These are phyloP conservation scores for Ctenosaura bakeri DNA, from an alignment of 2,797 vertebrate species.

Conservation along the genomic window DNA sequence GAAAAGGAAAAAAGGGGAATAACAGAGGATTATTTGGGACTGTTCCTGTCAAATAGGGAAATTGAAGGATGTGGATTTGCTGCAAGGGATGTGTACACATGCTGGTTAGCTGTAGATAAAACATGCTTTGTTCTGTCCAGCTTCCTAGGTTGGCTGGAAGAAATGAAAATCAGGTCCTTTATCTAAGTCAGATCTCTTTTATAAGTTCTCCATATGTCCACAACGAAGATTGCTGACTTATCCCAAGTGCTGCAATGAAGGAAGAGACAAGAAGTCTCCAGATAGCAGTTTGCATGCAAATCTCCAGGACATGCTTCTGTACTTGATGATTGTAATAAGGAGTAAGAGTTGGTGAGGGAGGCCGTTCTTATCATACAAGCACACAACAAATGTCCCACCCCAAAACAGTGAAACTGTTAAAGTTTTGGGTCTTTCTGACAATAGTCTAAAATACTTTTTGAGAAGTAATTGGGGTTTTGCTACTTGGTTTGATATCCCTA, in stretches of 20 bases:
- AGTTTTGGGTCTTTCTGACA: conserved; percentile 35
- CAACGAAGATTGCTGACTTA: background rate
- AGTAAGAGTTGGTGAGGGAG: background rate
- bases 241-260: background rate
- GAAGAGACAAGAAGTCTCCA: background rate
- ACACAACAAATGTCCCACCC: background rate
- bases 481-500: conserved; percentile 10
- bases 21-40: too few species aligned
- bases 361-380: too few species aligned
- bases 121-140: too few species aligned
- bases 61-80: too few species aligned
- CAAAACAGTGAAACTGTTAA: conserved; percentile 17
- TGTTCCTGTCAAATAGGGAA: too few species aligned
- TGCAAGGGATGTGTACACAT: too few species aligned
- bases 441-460: conserved; percentile 37
- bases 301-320: background rate
- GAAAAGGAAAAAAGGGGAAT: too few species aligned
- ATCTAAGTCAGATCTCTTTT: background rate
- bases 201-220: background rate
- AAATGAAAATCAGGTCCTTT: background rate
- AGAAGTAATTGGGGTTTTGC: conserved; percentile 36
- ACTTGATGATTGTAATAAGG: background rate
- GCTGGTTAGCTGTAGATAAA: too few species aligned
- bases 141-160: background rate
- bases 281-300: background rate